A percentile compares a stretch with the other conserved stretches of the same genome.
These are phyloP conservation scores for Sylvicola cinctus DNA, from an alignment of 2,888 invertebrate species.

Conservation along the genomic window DNA sequence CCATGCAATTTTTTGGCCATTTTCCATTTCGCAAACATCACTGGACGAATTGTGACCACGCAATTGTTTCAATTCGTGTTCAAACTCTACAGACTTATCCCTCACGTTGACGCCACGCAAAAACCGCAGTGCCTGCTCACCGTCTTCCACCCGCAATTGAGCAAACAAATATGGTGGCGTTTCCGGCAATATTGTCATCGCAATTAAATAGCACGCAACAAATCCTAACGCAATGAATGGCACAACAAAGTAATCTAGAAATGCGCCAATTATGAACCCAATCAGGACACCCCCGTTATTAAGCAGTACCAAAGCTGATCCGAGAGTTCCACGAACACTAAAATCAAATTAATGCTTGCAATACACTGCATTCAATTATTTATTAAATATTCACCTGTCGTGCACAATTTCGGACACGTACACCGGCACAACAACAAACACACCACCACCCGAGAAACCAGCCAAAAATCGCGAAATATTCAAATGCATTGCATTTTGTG, in stretches of 20 bases:
- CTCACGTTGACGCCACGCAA: no score
- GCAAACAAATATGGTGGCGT: constrained; percentile 2
- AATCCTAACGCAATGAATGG: constrained; percentile 12
- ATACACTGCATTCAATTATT: no score
- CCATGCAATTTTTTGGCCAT: neutral
- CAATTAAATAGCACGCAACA: neutral
- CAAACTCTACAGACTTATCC: no score
- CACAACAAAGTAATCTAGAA: constrained; percentile 13
- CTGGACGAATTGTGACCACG: neutral
- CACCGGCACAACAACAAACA: constrained; percentile 4
- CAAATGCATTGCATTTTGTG: neutral
- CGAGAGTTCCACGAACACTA: constrained; percentile 11
- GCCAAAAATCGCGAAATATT: constrained; percentile 2
- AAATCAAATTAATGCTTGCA: neutral
- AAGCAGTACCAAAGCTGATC: constrained; percentile 18
- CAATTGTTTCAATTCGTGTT: no score
- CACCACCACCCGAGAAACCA: constrained; percentile 4
- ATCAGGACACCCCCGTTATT: constrained; percentile 18
- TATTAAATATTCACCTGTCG: neutral
- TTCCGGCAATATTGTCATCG: constrained; percentile 2
- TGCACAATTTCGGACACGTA: constrained; percentile 4
- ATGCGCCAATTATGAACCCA: constrained; percentile 17
- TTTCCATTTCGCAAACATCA: neutral
- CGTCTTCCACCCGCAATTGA: no score
- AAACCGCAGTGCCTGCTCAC: no score